Base-by-base conservation (phyloP, 2,113 vertebrate genomes). In the Psammodynastes pulverulentus region DNA sequence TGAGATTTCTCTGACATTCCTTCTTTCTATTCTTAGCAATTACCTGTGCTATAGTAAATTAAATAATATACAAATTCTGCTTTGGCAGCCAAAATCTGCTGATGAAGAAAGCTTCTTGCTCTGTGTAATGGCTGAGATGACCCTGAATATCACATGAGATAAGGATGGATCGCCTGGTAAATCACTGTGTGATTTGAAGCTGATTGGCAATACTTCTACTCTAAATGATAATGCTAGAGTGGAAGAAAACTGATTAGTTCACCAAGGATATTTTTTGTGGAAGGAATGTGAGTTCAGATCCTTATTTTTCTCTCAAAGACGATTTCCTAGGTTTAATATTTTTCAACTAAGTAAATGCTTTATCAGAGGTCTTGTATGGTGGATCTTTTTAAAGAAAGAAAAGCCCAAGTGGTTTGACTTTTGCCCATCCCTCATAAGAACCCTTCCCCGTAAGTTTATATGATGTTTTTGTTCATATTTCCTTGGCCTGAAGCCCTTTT, bases 401-500 rank as follows among this genome's bases (percentile, higher is more conserved):
- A 56, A 56, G 19, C 9, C 15, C n/a, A 19, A 46, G 7, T 24
- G 56, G 39, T 24, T 43, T 58, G 54, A 56, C 15, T n/a, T 58
- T 45, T 46, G 53, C 8, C 24, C 54, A 89, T 3, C 8, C 39
- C 15, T 67, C 5, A 1, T 48, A 92, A 92, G 86, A 89, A 13
- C 13, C 5, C n/a, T 39, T 79, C 26, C 0, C 4, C 94, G 3
- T 51, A 87, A 51, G 12, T 72, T 72, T 72, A 48, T 79, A 15
- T 52, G 48, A 12, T 0, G 21, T 93, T 89, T 92, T 67, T 93
- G 91, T 24, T 96, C 94, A 86, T 86, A 90, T 95, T 12, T 94
- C 88, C 86, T 89, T 85, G 92, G 94, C 94, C 72, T 92, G 87
- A 87, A 92, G 91, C 91, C 95, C 92, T 95, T 91, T 91, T 43